Conservation (phyloP, 2,888 invertebrate genomes). For the Papilio demoleus region DNA sequence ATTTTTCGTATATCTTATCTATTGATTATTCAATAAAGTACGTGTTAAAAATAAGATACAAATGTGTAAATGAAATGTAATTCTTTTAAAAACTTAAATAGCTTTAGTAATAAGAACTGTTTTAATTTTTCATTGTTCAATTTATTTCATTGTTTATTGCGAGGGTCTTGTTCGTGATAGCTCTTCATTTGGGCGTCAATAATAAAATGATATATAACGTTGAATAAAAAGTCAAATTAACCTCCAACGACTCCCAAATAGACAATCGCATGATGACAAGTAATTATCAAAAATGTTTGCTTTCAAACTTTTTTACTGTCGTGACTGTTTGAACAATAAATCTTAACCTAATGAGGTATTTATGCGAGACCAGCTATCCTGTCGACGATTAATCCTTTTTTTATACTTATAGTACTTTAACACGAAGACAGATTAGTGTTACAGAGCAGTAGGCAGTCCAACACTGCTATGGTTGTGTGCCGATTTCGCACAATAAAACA, state of each 20-base stretch:
- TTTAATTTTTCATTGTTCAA: conserved; percentile 1
- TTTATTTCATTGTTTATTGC: conserved; percentile 5
- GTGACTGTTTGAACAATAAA: conserved; percentile 80
- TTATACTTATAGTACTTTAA: conserved; percentile 20
- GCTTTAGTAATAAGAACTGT: no score
- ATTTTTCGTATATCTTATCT: conserved; percentile 24
- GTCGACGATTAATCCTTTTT: conserved; percentile 79
- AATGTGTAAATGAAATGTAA: background rate
- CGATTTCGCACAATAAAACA: no score
- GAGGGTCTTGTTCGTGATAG: conserved; percentile 65
- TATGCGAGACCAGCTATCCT: conserved; percentile 73
- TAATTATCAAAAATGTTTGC: conserved; percentile 78
- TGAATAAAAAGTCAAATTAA: conserved; percentile 75
- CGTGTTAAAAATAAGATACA: conserved; percentile 21
- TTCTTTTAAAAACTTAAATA: no score
- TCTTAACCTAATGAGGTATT: conserved; percentile 81
- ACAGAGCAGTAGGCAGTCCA: background rate
- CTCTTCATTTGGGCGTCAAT: conserved; percentile 78
- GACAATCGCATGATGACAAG: conserved; percentile 82
- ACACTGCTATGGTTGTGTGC: no score
- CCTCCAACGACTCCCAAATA: conserved; percentile 68
- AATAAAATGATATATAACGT: conserved; percentile 78
- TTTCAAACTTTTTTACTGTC: conserved; percentile 77
- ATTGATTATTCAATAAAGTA: conserved; percentile 7
- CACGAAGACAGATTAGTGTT: background rate